Evolutionary conservation across 2,113 vertebrate genomes (phyloP), one percentile per base, ranked within the genome.

Genomic region (Sterna hirundo): DNA sequence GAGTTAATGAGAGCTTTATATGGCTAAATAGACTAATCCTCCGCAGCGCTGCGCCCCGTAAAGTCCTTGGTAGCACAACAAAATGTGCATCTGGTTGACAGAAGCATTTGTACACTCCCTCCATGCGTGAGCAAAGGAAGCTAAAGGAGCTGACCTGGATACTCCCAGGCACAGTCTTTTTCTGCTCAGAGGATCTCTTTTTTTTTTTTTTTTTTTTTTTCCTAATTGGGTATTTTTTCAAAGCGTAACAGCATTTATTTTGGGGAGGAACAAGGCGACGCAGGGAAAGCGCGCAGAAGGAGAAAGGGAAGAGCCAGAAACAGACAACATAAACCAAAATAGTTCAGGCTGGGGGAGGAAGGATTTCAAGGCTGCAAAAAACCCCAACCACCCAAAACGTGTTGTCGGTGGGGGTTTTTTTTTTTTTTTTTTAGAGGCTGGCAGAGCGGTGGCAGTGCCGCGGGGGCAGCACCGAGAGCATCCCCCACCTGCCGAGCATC

Each of bases 341-440:
- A 96, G 96, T 96, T 94, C 88, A 74, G 93, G 94, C 86, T 90
- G 96, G 95, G 83, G 96, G 96, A 96, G 93, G 95, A 96, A 96
- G 93, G 77, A 92, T 91, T 94, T 86, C 72, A 71, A 84, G 22
- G 83, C 65, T 86, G 81, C 42, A n/a, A 54, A 90, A 94, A 89
- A 92, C 20, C 26, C 61, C n/a, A 96, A 90, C 61, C 92, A 76
- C 80, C 76, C 83, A 88, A 86, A 90, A 15, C 69, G 8, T 23
- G 36, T 9, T 71, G 84, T 6, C 32, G 83, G 90, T 51, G 84
- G 68, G n/a, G 58, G 7, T 38, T 38, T 12, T 6, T 38, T 38
- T 38, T 12, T 6, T 42, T 40, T 42, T 52, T 89, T 90, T 91
- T 95, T 52, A 34, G 83, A 69, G 93, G 89, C 62, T 10, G 1